Evolutionary conservation across 2,113 vertebrate genomes (phyloP).

Genomic region (Semnornis frantzii): DNA sequence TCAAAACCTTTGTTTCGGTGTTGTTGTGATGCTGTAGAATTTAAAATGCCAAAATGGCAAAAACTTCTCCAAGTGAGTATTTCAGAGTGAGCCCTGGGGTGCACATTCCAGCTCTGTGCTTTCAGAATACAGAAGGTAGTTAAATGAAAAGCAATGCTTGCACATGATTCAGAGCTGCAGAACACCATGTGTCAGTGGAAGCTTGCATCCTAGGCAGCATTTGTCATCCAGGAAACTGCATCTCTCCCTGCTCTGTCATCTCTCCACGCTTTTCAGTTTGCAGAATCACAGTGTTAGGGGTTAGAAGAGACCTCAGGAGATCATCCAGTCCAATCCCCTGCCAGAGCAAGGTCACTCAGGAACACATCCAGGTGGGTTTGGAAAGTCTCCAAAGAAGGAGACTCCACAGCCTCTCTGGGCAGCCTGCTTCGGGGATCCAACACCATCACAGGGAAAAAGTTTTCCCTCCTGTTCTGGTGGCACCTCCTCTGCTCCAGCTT

Average conservation of each 20-base stretch:
- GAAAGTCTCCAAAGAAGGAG: too few relatives aligned
- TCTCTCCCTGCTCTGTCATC: background rate
- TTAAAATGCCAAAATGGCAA: background rate
- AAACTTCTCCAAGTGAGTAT: background rate
- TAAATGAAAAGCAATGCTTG: background rate
- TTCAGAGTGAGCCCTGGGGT: background rate
- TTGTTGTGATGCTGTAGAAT: background rate
- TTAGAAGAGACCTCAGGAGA: too few relatives aligned
- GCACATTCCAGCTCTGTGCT: background rate
- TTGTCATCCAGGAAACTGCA: constrained; percentile 8
- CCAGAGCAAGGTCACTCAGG: too few relatives aligned
- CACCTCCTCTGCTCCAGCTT: too few relatives aligned
- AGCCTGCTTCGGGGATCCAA: too few relatives aligned
- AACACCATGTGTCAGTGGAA: background rate
- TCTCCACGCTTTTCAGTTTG: background rate
- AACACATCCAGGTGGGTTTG: too few relatives aligned
- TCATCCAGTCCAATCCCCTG: too few relatives aligned
- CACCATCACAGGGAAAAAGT: too few relatives aligned
- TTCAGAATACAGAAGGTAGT: background rate
- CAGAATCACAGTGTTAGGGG: background rate
- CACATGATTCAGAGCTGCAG: background rate
- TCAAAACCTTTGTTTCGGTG: background rate
- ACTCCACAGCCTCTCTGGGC: too few relatives aligned
- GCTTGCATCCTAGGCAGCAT: background rate
- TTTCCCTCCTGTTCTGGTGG: too few relatives aligned